Evolutionary conservation across 2,797 vertebrate species (phyloP), one percentile per base, ranked within the genome.

Genomic region (Artibeus lituratus): DNA sequence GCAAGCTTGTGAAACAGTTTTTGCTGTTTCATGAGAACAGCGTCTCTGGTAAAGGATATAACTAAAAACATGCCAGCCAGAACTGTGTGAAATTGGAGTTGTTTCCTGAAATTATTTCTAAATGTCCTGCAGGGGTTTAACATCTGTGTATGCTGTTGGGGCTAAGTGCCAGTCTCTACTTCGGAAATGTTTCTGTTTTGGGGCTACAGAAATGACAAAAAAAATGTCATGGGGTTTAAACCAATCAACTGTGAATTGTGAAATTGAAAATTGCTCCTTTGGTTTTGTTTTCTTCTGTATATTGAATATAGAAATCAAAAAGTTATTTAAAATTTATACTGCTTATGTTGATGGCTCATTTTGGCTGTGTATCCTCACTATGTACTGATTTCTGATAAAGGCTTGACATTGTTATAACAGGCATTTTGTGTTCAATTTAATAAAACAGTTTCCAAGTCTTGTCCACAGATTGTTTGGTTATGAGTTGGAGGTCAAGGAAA

Each of bases 191-290:
- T 97, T 87, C 7, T 78, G 70, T 93, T 96, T 84, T 39, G 81
- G 47, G 76, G 86, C 81, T 96, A 49, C 44, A 90, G 93, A 97
- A 93, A 96, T 85, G 90, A 37, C 44, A 94, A 96, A 51, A 51
- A 42, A 51, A 35, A 32, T 73, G 10, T 96, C 57, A 55, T 72
- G 51, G 88, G 65, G 87, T 94, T 95, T 47, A 95, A 97, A 42
- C 84, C 96, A 98, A 94, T 91, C 97, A 96, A 92, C 96, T 97
- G 97, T 97, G 96, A 97, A 97, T 94, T 95, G 73, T 96, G 94
- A 97, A 97, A 96, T 62, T 93, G 83, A 96, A 96, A 94, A 88
- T 88, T 87, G 92, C 91, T 95, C 53, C 90, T 96, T 94, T 53
- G 5, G 2, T 85, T 97, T 97, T 88, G 53, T 95, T 95, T 96